Evolutionary conservation across 2,113 vertebrate genomes (phyloP).

Genomic region (Percina caprodes): DNA sequence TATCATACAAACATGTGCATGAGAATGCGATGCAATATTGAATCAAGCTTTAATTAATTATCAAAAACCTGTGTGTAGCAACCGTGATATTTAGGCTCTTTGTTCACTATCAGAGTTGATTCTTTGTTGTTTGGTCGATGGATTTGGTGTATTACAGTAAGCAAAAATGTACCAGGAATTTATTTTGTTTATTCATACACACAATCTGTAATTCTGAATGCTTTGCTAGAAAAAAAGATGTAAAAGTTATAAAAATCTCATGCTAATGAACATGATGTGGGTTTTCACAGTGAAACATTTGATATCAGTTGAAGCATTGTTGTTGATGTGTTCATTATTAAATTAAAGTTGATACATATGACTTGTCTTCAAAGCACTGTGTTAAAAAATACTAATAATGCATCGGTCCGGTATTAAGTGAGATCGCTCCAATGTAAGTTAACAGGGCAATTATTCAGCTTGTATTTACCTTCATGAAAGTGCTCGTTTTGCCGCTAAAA

Average conservation of each 20-base stretch:
- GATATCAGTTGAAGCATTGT: conserved; percentile 5
- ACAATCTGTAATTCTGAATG: background rate
- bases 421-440: too few relatives aligned
- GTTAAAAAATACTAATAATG: background rate
- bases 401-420: too few relatives aligned
- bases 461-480: too few relatives aligned
- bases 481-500: too few relatives aligned
- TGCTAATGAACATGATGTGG: background rate
- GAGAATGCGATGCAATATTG: too few relatives aligned
- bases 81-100: conserved; percentile 1
- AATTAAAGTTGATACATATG: conserved; percentile 33
- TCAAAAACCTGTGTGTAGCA: background rate
- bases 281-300: conserved; percentile 15
- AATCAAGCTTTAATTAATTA: background rate
- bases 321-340: conserved; percentile 35
- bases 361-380: conserved; percentile 4
- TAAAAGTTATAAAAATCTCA: background rate
- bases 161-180: background rate
- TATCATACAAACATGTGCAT: too few relatives aligned
- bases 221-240: background rate
- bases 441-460: too few relatives aligned
- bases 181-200: background rate
- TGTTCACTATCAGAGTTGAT: conserved; percentile 29
- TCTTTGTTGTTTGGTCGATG: conserved; percentile 30
- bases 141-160: background rate